Evolutionary conservation across 2,113 vertebrate genomes (phyloP), one percentile per base, ranked within the genome.

Genomic region (Callipepla californica): DNA sequence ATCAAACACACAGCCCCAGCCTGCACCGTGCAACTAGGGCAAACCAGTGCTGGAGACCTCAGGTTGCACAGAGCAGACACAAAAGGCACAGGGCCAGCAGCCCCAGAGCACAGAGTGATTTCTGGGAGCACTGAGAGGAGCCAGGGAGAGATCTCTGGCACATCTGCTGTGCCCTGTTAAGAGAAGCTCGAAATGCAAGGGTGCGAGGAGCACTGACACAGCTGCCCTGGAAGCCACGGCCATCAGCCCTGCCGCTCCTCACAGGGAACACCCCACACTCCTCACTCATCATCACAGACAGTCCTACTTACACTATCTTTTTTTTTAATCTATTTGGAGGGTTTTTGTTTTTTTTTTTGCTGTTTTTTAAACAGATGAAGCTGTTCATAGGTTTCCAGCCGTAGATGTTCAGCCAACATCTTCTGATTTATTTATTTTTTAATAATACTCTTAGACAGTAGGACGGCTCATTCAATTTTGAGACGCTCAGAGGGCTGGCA

Each of bases 1-100:
- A 77, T 88, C 95, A 95, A 94, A 97, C 3, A 96, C 36, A 15
- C 2, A 15, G 47, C 10, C 62, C 23, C 23, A 28, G n/a, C 57
- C 65, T 16, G 69, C 17, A 21, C 66, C 50, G 36, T 6, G 23
- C 63, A 40, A 17, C 2, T 26, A 30, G 9, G 26, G 51, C 51
- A 28, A 53, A 28, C 26, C 51, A 53, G 51, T n/a, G 42, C 17
- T 10, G 40, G 44, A 50, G 6, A 61, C 11, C 30, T 25, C 5
- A 0, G 42, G 25, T 12, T 20, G 45, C 38, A 2, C 7, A 38
- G 9, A 55, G 50, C 34, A 38, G 32, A 5, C 21, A 16, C 13
- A 10, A n/a, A 26, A 53, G 23, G 19, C n/a, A 15, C 8, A 38
- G 34, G 34, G 59, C 23, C 59, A 17, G 25, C 36, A 7, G 6